Evolutionary conservation across 2,113 vertebrate genomes (phyloP).

Genomic region (Nannospalax galili): DNA sequence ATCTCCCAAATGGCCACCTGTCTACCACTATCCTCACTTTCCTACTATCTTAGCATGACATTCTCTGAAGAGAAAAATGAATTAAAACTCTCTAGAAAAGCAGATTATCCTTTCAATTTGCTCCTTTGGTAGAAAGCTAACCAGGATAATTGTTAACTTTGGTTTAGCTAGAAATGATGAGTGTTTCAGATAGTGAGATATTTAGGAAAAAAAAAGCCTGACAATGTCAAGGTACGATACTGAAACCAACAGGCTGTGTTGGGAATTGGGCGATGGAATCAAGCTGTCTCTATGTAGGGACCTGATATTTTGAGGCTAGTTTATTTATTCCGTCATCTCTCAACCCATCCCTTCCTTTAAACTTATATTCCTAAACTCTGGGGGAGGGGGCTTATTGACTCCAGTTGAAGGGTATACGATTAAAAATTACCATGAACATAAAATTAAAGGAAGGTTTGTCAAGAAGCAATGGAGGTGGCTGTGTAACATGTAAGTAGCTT

Average conservation of each 20-base stretch:
- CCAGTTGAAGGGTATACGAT: background rate
- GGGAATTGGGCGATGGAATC: background rate
- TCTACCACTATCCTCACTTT: background rate
- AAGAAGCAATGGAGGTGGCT: background rate
- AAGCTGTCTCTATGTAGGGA: background rate
- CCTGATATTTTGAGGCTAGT: background rate
- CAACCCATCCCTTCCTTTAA: background rate
- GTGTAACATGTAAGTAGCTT: slow-evolving; percentile 35
- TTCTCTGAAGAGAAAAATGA: background rate
- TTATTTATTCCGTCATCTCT: slow-evolving; percentile 37
- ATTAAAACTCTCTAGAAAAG: background rate
- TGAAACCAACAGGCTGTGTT: background rate
- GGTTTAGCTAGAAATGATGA: background rate
- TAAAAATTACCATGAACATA: slow-evolving; percentile 9
- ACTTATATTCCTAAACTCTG: background rate
- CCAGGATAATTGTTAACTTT: background rate
- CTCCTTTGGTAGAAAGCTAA: background rate
- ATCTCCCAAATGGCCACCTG: background rate
- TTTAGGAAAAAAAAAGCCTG: background rate
- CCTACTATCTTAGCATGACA: background rate
- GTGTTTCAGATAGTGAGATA: slow-evolving; percentile 11
- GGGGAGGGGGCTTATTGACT: background rate
- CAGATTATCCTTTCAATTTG: background rate
- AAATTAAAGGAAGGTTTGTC: slow-evolving; percentile 47
- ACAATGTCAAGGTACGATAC: background rate